A percentile compares a stretch with the other conserved stretches of the same genome.
These are phyloP conservation scores for Piezodorus guildinii DNA, from an alignment of 1,140 invertebrate genomes.

Conservation along the genomic window DNA sequence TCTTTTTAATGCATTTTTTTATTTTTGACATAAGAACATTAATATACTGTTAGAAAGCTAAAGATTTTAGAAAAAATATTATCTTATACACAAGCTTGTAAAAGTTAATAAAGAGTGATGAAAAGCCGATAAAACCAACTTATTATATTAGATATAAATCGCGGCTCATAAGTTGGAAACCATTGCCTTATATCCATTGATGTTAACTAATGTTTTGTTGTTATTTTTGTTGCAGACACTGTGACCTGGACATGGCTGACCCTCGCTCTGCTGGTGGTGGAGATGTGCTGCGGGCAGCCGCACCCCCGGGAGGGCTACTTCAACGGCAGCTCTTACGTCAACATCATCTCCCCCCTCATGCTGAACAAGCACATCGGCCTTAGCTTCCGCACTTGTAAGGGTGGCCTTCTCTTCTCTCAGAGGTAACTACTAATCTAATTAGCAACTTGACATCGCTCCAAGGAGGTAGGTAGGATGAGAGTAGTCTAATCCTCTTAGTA, in stretches of 20 bases:
- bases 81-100: too few species aligned
- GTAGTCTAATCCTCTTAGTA: not conserved
- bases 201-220: too few species aligned
- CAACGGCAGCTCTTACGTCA: conserved; percentile 61
- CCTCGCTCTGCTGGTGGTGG: not conserved
- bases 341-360: conserved; percentile 52
- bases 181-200: too few species aligned
- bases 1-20: too few species aligned
- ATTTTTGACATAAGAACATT: too few species aligned
- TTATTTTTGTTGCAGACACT: not conserved
- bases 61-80: too few species aligned
- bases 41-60: too few species aligned
- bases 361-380: conserved; percentile 61
- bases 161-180: too few species aligned
- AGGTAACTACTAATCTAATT: conserved; percentile 11
- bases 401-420: conserved; percentile 61
- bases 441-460: too few species aligned
- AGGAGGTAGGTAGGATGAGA: not conserved
- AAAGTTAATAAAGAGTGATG: too few species aligned
- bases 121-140: too few species aligned
- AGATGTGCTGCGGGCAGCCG: not conserved
- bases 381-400: conserved; percentile 66
- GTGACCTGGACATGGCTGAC: not conserved
- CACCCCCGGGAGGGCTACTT: conserved; percentile 60
- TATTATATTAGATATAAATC: too few species aligned